These are phyloP conservation scores for Seriola aureovittata DNA, from an alignment of 2,113 vertebrate genomes.

Conservation along the genomic window DNA sequence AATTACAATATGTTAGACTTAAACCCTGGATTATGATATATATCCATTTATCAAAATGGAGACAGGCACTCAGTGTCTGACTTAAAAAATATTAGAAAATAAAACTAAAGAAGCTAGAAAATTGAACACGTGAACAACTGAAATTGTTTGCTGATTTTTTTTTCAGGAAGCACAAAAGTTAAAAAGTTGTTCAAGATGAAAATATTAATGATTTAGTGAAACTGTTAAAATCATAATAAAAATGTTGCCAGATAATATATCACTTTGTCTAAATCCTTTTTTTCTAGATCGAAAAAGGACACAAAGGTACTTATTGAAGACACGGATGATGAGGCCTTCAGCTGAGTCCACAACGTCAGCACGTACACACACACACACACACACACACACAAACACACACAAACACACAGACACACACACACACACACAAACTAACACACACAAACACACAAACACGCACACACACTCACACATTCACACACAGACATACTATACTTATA, in stretches of 20 bases:
- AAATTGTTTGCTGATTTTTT: not conserved
- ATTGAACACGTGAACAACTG: not conserved
- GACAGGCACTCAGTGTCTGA: not conserved
- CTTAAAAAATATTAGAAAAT: not conserved
- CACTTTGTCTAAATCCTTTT: conserved; percentile 25
- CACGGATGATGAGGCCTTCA: conserved; percentile 96
- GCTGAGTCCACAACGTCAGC: conserved; percentile 84
- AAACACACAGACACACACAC: conserved; percentile 54
- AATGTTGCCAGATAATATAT: not conserved
- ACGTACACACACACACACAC: conserved; percentile 14
- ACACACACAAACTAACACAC: conserved; percentile 55
- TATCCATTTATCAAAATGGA: not conserved
- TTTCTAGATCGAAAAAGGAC: conserved; percentile 92
- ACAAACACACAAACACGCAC: conserved; percentile 31
- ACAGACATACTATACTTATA: conserved; percentile 62
- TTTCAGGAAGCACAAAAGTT: too few relatives aligned
- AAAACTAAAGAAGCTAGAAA: too few relatives aligned
- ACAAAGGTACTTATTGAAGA: conserved; percentile 98
- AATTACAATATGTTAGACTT: not conserved
- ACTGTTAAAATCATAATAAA: not conserved
- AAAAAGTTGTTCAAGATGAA: not conserved
- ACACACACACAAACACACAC: conserved; percentile 58
- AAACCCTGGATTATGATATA: not conserved
- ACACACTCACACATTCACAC: conserved; percentile 54
- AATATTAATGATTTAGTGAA: not conserved